phyloP scores from a whole-genome alignment of 2,888 invertebrate genomes.

The Drosophila villosipedis region DNA sequence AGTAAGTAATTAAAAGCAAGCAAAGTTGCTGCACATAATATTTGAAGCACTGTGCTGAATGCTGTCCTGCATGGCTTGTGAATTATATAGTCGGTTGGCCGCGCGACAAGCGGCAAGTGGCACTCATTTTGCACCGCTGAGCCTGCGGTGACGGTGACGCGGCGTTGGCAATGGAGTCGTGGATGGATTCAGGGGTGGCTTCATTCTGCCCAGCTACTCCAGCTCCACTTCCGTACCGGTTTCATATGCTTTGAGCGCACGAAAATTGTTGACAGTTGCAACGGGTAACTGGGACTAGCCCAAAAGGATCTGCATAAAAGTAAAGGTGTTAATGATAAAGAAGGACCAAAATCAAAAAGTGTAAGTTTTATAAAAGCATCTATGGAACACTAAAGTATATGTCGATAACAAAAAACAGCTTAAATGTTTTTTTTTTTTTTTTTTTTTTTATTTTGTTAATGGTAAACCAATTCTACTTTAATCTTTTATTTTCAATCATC shows the following conservation, averaged over 20 bases:
- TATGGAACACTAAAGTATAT: not conserved
- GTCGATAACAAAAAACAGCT: not conserved
- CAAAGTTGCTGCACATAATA: not conserved
- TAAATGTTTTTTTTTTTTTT: not conserved
- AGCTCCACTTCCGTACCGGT: constrained; percentile 1
- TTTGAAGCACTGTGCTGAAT: constrained; percentile 1
- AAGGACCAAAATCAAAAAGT: not conserved
- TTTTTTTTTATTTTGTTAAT: not conserved
- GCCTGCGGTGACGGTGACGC: constrained; percentile 1
- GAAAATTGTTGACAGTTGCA: not conserved
- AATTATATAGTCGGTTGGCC: constrained; percentile 52
- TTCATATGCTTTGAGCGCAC: constrained; percentile 23
- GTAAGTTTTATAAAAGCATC: not conserved
- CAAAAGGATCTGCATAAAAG: not conserved
- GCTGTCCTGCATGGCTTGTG: constrained; percentile 25
- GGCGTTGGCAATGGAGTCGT: not conserved
- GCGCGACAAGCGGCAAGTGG: constrained; percentile 41
- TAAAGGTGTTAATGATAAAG: not conserved
- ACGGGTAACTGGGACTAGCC: not conserved
- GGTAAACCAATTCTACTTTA: not conserved
- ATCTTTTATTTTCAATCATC: not conserved
- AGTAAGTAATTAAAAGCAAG: not conserved
- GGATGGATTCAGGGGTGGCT: not conserved
- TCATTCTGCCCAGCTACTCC: not conserved
- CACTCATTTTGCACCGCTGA: constrained; percentile 46